Percentiles rank a stretch among this genome's conserved stretches.
Conservation (phyloP, 2,797 vertebrate species). For the Rhynchonycteris naso region DNA sequence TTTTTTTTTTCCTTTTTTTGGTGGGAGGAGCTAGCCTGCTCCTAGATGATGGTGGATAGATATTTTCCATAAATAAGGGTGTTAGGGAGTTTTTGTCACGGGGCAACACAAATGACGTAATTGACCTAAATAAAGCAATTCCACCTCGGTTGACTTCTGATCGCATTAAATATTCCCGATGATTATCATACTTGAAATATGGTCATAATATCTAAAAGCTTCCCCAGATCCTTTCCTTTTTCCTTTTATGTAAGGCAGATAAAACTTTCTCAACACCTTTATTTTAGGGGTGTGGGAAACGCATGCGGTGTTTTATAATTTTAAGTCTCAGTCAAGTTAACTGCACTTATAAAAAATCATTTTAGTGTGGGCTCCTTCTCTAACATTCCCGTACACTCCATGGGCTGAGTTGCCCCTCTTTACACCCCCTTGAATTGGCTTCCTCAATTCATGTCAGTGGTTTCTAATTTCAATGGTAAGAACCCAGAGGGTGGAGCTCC, state of each 20-base stretch:
- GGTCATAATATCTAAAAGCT: slow-evolving; percentile 67
- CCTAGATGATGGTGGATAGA: slow-evolving; percentile 47
- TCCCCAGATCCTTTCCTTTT: slow-evolving; percentile 66
- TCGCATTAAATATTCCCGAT: slow-evolving; percentile 65
- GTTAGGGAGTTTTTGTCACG: slow-evolving; percentile 49
- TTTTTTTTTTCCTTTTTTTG: not conserved
- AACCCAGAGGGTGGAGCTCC: not conserved
- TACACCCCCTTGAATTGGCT: not conserved
- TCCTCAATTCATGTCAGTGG: not conserved
- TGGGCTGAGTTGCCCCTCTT: slow-evolving; percentile 1
- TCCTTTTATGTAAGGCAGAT: slow-evolving; percentile 41
- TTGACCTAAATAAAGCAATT: slow-evolving; percentile 64
- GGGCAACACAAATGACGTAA: slow-evolving; percentile 63
- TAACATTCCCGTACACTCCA: slow-evolving; percentile 5
- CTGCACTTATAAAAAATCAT: slow-evolving; percentile 61
- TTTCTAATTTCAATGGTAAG: slow-evolving; percentile 10
- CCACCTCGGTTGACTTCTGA: slow-evolving; percentile 66
- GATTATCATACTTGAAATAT: slow-evolving; percentile 71
- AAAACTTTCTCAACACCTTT: slow-evolving; percentile 70
- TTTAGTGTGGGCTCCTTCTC: slow-evolving; percentile 38
- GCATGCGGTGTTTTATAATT: slow-evolving; percentile 50
- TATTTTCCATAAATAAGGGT: slow-evolving; percentile 69
- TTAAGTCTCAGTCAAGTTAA: slow-evolving; percentile 67
- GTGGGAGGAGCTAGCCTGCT: slow-evolving; percentile 24
- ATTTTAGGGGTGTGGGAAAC: not conserved